Conservation (phyloP, 2,797 vertebrate species). For the Halcyon smyrnensis region DNA sequence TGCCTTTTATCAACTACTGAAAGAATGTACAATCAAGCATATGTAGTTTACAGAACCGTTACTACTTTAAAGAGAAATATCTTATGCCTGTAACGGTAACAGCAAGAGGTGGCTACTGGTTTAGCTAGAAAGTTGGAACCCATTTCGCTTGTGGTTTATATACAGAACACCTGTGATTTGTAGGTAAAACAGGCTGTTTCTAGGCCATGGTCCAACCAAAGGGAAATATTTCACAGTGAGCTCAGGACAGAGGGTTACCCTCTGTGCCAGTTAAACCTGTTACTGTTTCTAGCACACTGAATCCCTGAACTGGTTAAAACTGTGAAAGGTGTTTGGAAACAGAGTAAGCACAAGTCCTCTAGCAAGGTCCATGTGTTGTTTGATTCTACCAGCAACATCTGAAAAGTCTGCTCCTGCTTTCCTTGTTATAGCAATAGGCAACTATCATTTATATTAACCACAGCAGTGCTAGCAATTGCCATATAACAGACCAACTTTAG, state of each 20-base stretch:
- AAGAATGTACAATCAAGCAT: not conserved
- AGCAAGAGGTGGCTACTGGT: not conserved
- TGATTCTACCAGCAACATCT: not conserved
- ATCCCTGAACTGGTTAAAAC: not conserved
- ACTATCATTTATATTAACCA: not conserved
- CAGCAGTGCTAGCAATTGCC: not conserved
- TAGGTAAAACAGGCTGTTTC: not conserved
- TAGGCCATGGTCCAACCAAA: not conserved
- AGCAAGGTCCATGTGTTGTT: not conserved
- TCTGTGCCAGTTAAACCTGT: not conserved
- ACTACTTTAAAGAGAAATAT: not conserved
- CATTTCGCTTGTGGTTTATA: not conserved
- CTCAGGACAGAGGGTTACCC: not conserved
- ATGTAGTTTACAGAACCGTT: not conserved
- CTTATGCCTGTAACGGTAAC: fast-evolving
- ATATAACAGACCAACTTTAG: not conserved
- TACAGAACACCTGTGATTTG: not conserved
- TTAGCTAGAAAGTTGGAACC: not conserved
- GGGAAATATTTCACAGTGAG: not conserved
- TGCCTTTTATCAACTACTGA: not conserved
- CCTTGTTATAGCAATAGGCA: not conserved
- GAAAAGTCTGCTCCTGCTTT: not conserved
- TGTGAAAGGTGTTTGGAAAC: not conserved
- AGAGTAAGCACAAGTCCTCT: not conserved
- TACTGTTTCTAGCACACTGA: not conserved